Evolutionary conservation across 2,888 invertebrate genomes (phyloP), one percentile per base, ranked within the genome.

Genomic region (Oligia fasciuncula): DNA sequence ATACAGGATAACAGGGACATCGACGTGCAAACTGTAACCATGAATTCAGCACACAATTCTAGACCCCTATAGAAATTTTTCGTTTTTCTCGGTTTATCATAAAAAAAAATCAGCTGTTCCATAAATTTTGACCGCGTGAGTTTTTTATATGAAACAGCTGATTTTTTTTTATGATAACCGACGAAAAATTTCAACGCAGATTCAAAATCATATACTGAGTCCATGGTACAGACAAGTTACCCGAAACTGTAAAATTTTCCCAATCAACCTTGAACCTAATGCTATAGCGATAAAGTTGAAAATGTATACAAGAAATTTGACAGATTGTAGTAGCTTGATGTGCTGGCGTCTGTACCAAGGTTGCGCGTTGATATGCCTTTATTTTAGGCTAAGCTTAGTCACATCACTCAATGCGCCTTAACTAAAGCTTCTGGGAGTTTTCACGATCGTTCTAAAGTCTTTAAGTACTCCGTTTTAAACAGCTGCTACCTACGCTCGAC

Each of bases 401-500:
- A 84, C 57, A 78, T 84, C 51, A 66, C 65, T 83, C 79, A 57
- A 67, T 46, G 40, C 9, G 66, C 35, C 60, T 84, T 79, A 40
- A 11, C 40, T 4, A 40, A 80, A 84, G 68, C 85, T n/a, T 68
- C 62, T 40, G 54, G 23, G 40, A 80, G n/a, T 49, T 80, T 69
- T 85, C 80, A 57, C 85, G 73, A 81, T 67, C 74, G 46, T 73
- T 85, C 54, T 85, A 67, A 85, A 81, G 72, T 72, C 40, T 54
- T 81, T 73, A 75, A 82, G 76, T 74, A 54, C 40, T 40, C 29
- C 14, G 46, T 82, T 65, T 81, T 73, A 86, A 82, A 86, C 81
- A 85, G 73, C 81, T 85, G 85, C 66, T 60, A 67, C 76, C 75
- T 74, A 74, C 60, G 69, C 46, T 62, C 76, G 14, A 63, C 67